These are phyloP conservation scores for Capitulum mitella DNA, from an alignment of 2,888 invertebrate genomes.

Conservation along the genomic window DNA sequence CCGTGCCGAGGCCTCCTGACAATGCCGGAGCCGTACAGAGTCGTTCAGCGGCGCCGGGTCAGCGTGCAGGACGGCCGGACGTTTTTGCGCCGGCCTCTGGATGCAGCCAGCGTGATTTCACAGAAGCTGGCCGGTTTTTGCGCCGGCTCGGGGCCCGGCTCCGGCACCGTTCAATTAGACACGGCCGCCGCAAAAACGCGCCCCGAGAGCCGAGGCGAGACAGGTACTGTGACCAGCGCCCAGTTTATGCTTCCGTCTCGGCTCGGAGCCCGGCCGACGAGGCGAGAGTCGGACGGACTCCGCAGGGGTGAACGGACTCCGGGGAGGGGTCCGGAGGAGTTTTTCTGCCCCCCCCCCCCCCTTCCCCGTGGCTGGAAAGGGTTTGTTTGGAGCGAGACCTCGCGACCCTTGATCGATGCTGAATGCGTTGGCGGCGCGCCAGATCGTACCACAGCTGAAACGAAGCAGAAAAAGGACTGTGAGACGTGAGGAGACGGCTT, in stretches of 20 bases:
- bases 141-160: background rate
- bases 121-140: background rate
- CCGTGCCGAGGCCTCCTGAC: no score
- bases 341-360: no score
- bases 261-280: background rate
- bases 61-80: background rate
- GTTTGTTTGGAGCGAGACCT: no score
- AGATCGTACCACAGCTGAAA: no score
- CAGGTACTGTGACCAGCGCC: background rate
- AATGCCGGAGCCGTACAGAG: background rate
- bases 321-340: background rate
- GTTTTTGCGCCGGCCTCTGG: background rate
- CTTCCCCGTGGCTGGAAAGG: no score
- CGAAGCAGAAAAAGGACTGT: no score
- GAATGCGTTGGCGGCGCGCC: no score
- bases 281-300: background rate
- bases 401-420: no score
- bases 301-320: background rate
- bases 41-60: background rate
- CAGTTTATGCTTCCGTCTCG: background rate
- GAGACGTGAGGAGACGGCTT: no score
- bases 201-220: background rate
- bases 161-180: constrained; percentile 8
- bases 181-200: background rate
- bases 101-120: background rate